These are phyloP conservation scores for Dasyprocta punctata DNA, from an alignment of 2,113 vertebrate genomes.

Conservation along the genomic window DNA sequence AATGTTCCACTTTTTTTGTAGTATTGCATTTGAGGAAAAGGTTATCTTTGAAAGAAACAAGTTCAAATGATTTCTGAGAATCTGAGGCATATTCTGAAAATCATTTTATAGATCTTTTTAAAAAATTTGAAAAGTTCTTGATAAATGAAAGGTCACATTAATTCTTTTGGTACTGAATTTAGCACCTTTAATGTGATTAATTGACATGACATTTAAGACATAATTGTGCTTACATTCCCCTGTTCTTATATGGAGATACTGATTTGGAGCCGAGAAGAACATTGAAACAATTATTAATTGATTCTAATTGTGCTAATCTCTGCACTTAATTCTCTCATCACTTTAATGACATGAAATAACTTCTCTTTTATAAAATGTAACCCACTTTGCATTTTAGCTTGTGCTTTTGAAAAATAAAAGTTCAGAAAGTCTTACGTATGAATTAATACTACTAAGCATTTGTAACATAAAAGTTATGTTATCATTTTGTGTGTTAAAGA, in stretches of 20 bases:
- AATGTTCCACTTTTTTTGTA: background rate
- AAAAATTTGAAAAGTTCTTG: slow-evolving; percentile 65
- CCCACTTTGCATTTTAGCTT: slow-evolving; percentile 24
- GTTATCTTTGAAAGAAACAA: background rate
- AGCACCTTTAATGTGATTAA: slow-evolving; percentile 57
- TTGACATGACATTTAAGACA: slow-evolving; percentile 66
- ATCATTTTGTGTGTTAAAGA: background rate
- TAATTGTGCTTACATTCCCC: slow-evolving; percentile 46
- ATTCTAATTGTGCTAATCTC: slow-evolving; percentile 59
- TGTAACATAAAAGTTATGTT: background rate
- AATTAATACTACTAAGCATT: background rate
- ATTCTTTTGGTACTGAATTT: slow-evolving; percentile 60
- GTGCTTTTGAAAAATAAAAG: slow-evolving; percentile 26
- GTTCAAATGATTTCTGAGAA: background rate
- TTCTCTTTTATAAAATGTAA: slow-evolving; percentile 19
- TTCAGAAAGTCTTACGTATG: background rate
- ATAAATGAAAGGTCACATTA: slow-evolving; percentile 66
- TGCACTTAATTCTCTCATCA: slow-evolving; percentile 49
- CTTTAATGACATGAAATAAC: slow-evolving; percentile 57
- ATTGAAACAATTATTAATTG: slow-evolving; percentile 69
- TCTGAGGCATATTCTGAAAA: slow-evolving; percentile 11
- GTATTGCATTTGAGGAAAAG: background rate
- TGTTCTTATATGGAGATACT: slow-evolving; percentile 64
- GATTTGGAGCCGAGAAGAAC: slow-evolving; percentile 69
- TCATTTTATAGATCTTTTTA: slow-evolving; percentile 52